Percentiles rank a stretch among this genome's conserved stretches.
Evolutionary conservation across 2,113 vertebrate species (phyloP).

Genomic region (Antigone vipio): DNA sequence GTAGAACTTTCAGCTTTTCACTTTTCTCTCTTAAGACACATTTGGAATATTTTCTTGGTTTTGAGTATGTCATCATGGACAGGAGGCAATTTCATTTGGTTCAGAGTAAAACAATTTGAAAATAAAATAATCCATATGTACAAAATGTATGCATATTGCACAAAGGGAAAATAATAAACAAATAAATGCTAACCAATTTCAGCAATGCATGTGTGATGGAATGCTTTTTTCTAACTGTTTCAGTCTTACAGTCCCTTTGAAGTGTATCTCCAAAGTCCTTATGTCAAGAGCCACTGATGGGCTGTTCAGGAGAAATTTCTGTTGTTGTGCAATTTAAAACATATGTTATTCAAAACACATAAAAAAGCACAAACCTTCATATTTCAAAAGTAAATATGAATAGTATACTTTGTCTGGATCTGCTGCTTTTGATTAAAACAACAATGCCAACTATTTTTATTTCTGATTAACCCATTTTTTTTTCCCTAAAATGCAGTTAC

Average conservation of each 20-base stretch:
- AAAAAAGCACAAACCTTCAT: background rate
- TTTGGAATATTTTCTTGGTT: background rate
- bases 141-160: background rate
- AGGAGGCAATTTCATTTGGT: background rate
- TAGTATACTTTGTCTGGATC: background rate
- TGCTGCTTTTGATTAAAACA: background rate
- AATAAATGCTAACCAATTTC: slow-evolving; percentile 14
- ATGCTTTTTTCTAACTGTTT: background rate
- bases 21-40: background rate
- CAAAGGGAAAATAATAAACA: slow-evolving; percentile 7
- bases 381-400: background rate
- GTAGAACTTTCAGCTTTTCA: background rate
- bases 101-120: slow-evolving; percentile 5
- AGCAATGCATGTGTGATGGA: background rate
- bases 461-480: background rate
- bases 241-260: slow-evolving; percentile 28
- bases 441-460: background rate
- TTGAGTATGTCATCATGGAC: background rate
- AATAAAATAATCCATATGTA: slow-evolving; percentile 14
- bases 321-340: background rate
- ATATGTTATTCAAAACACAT: background rate
- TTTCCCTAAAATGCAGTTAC: background rate
- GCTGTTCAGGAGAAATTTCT: background rate
- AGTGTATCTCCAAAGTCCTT: background rate
- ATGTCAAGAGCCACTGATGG: background rate